Evolutionary conservation across 2,888 invertebrate species (phyloP).

Genomic region (Nezara viridula): DNA sequence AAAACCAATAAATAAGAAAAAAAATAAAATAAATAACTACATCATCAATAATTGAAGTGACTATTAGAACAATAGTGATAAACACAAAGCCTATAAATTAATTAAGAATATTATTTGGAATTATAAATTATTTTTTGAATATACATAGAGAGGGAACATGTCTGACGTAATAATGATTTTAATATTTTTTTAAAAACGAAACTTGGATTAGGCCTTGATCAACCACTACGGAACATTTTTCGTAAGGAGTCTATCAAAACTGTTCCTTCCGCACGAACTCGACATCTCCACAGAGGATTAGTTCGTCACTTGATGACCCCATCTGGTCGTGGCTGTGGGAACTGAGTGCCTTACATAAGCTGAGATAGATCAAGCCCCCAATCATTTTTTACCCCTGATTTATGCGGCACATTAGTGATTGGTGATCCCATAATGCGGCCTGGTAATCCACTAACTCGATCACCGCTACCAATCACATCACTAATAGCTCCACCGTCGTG

Average conservation of each 20-base stretch:
- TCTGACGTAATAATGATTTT: too few relatives aligned
- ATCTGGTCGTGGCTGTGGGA: conserved; percentile 10
- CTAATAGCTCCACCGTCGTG: conserved; percentile 38
- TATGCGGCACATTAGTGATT: conserved; percentile 56
- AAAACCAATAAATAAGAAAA: too few relatives aligned
- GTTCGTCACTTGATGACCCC: conserved; percentile 8
- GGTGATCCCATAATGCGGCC: conserved; percentile 51
- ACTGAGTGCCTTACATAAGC: conserved; percentile 23
- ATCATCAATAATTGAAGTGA: too few relatives aligned
- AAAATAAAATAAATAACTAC: too few relatives aligned
- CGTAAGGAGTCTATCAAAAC: neutral
- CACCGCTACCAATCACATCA: conserved; percentile 36
- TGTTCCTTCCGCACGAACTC: neutral
- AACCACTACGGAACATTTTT: neutral
- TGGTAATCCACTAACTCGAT: conserved; percentile 51
- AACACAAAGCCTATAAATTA: too few relatives aligned
- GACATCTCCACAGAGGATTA: neutral
- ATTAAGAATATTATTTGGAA: too few relatives aligned
- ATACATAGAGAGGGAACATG: too few relatives aligned
- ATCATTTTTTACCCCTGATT: conserved; percentile 58
- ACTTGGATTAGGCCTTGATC: too few relatives aligned
- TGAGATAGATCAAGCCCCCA: conserved; percentile 39
- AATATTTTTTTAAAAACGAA: too few relatives aligned
- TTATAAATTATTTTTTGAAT: too few relatives aligned
- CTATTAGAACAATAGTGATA: too few relatives aligned